A percentile compares a stretch with the other conserved stretches of the same genome.
Conservation (phyloP, 2,797 vertebrate genomes). For the Arrhamphus sclerolepis region DNA sequence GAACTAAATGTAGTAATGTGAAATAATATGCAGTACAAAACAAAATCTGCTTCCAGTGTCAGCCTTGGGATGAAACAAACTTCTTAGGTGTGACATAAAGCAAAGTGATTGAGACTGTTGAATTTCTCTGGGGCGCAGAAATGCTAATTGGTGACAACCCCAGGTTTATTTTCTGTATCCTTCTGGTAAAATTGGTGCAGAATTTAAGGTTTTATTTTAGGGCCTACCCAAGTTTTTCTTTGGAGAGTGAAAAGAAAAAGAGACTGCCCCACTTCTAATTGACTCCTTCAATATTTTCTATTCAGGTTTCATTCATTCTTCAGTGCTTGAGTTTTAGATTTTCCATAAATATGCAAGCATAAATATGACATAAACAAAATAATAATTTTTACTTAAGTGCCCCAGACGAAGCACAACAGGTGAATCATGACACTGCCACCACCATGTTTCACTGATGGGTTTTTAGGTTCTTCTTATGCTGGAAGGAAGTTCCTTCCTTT, state of each 20-base stretch:
- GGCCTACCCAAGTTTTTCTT: conserved; percentile 32
- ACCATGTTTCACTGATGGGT: too few species aligned
- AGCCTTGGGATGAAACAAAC: conserved; percentile 49
- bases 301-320: background rate
- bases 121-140: conserved; percentile 40
- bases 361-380: too few species aligned
- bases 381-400: too few species aligned
- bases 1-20: conserved; percentile 61
- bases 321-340: background rate
- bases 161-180: conserved; percentile 25
- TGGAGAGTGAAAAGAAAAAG: conserved; percentile 11
- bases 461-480: too few species aligned
- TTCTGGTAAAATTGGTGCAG: conserved; percentile 18
- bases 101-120: conserved; percentile 48
- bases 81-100: conserved; percentile 48
- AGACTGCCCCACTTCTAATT: conserved; percentile 27
- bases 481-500: background rate
- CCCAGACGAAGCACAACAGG: too few species aligned
- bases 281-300: conserved; percentile 33
- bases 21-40: conserved; percentile 62
- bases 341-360: background rate
- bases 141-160: conserved; percentile 47
- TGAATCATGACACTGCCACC: too few species aligned
- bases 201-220: conserved; percentile 54
- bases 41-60: conserved; percentile 50